Evolutionary conservation across 2,113 vertebrate genomes (phyloP), one percentile per base, ranked within the genome.

Genomic region (Coreoperca whiteheadi): DNA sequence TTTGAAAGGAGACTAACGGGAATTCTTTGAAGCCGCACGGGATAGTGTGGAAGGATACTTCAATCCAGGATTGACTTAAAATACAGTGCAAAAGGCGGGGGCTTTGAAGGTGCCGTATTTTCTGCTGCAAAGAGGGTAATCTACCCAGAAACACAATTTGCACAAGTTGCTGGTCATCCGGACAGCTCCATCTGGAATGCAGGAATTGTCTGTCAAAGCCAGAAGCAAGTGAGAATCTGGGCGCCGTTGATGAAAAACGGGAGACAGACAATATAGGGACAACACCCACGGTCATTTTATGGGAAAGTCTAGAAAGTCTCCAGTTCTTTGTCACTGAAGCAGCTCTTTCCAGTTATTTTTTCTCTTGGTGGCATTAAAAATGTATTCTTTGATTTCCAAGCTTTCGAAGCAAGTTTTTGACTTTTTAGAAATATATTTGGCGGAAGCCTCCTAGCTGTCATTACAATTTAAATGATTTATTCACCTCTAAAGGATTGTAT

Each of bases 1-100:
- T 74, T 74, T 86, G 30, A 74, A 60, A 53, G 32, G 14, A 39
- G 39, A 18, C 54, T 32, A 14, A 57, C 20, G 57, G 30, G 16
- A 63, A 54, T 70, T 63, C 2, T 54, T 56, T 63, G 67, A 81
- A 82, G 41, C 10, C 21, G 2, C 18, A 18, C 0, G 0, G 15
- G 23, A 21, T 15, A 18, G 2, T 53, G 14, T 21, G 37, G 21
- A 63, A 48, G 18, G 28, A 46, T 74, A 23, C 37, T 41, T 18
- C 30, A 68, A 53, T 30, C 37, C 20, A 12, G 21, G n/a, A 14
- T 60, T 59, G 37, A 73, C 14, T 30, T 66, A 15, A 79, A 25
- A 66, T n/a, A 6, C 12, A 25, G 12, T 8, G 21, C 20, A 46
- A 63, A 12, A 34, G 10, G 10, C 12, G 4, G 6, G 6, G 25